phyloP scores from a whole-genome alignment of 2,797 vertebrate genomes.

The Acomys russatus region DNA sequence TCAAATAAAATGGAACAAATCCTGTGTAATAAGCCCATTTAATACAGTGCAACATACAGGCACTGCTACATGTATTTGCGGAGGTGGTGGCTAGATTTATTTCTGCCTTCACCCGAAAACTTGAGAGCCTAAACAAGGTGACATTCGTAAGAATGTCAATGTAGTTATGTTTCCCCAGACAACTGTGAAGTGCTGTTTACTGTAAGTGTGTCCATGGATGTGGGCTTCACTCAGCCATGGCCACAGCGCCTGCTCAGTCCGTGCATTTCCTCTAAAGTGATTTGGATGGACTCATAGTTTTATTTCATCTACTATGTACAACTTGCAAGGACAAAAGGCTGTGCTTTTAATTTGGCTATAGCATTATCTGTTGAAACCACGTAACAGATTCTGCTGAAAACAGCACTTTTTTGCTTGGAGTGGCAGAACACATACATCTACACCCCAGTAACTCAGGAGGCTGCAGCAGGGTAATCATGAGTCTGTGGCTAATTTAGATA shows the following conservation, averaged over 20 bases:
- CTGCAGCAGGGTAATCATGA: neutral
- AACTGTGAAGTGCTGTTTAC: neutral
- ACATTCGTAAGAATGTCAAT: neutral
- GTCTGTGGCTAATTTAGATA: neutral
- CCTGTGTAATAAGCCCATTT: neutral
- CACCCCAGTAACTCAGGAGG: neutral
- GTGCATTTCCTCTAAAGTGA: slow-evolving; percentile 47
- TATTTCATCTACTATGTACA: slow-evolving; percentile 20
- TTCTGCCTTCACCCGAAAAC: neutral
- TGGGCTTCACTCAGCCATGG: slow-evolving; percentile 17
- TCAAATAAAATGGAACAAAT: slow-evolving; percentile 79
- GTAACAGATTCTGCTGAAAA: slow-evolving; percentile 42
- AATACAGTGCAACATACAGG: neutral
- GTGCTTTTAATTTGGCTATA: slow-evolving; percentile 22
- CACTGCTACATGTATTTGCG: slow-evolving; percentile 73
- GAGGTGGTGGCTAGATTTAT: slow-evolving; percentile 66
- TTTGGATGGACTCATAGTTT: slow-evolving; percentile 1
- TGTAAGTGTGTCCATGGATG: neutral
- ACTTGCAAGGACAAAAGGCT: slow-evolving; percentile 67
- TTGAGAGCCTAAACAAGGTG: slow-evolving; percentile 37
- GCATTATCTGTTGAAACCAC: slow-evolving; percentile 9
- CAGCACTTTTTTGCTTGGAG: neutral
- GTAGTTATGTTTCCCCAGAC: neutral
- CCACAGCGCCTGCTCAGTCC: slow-evolving; percentile 47
- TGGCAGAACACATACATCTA: neutral